Evolutionary conservation across 2,888 invertebrate species (phyloP), one percentile per base, ranked within the genome.

Genomic region (Drosophila mayaguana): DNA sequence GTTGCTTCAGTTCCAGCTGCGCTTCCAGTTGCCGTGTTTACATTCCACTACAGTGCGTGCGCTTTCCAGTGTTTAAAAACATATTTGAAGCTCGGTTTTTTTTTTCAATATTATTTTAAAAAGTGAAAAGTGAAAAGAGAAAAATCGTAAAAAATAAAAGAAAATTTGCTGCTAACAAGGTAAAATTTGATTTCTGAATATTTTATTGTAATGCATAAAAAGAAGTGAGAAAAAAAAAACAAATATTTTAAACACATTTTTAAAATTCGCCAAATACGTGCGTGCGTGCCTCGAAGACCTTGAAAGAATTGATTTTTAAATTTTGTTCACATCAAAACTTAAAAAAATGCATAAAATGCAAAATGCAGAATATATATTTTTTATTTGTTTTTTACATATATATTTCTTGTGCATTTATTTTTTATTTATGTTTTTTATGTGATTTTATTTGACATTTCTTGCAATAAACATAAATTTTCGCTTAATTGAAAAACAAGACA

Each of bases 281-380:
- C 36, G 51, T 53, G 32, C 40, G 46, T 46, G 20, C 50, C 25
- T 36, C n/a, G 11, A 18, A 66, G 40, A 42, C 66, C 66, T 66
- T 66, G 66, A 66, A 66, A 66, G 40, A 32, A 34, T 16, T 9
- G 1, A 34, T 46, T 25, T 45, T 16, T 16, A 18, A 32, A 53
- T 18, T 45, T 45, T 53, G 43, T 36, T 45, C 43, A 53, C 63
- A 51, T 34, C 36, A 8, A 12, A 51, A 42, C 14, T 1, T 4
- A 2, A 28, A 40, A 48, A 40, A 60, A 48, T 61, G 32, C 63
- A 40, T 40, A 40, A 64, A 46, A 40, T 66, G 48, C 14, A 66
- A 54, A 40, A 34, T 65, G 66, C 66, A 55, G 66, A 66, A 48
- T 66, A 66, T 55, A 55, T 48, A 36, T 55, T 40, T 40, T 42